Evolutionary conservation across 2,113 vertebrate genomes (phyloP).

Genomic region (Misgurnus anguillicaudatus): DNA sequence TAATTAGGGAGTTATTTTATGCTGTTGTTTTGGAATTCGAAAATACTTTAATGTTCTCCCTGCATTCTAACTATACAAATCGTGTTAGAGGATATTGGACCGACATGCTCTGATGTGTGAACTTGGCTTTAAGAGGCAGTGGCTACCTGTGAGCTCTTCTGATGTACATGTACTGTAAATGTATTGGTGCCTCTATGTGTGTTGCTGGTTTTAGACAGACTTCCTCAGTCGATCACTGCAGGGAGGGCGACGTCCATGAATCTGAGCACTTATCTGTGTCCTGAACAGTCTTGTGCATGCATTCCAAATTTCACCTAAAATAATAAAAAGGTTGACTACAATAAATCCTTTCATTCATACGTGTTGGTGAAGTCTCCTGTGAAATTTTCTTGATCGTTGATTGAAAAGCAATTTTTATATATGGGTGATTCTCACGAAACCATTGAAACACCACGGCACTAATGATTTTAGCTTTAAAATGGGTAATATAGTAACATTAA

Average conservation of each 20-base stretch:
- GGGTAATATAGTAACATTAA: no score
- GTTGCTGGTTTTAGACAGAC: constrained; percentile 62
- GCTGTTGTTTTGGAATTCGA: constrained; percentile 27
- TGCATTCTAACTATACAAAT: constrained; percentile 12
- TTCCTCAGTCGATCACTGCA: constrained; percentile 56
- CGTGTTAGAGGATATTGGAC: not conserved
- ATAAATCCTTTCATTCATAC: constrained; percentile 54
- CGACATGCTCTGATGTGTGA: constrained; percentile 5
- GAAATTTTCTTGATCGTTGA: not conserved
- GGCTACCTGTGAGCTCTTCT: constrained; percentile 61
- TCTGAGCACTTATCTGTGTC: constrained; percentile 65
- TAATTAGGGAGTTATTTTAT: not conserved
- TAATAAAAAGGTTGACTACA: constrained; percentile 64
- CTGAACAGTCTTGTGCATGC: constrained; percentile 76
- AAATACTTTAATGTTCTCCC: not conserved
- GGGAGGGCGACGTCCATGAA: constrained; percentile 56
- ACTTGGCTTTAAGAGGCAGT: constrained; percentile 40
- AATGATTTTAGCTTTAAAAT: no score
- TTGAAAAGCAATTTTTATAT: no score
- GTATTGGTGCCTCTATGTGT: constrained; percentile 71
- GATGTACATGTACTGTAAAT: constrained; percentile 75
- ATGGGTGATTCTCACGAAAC: no score
- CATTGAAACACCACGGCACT: no score
- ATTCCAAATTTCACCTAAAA: constrained; percentile 58
- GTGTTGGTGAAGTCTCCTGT: not conserved